Conservation (phyloP, 1,140 invertebrate species). For the Magallana gigas region DNA sequence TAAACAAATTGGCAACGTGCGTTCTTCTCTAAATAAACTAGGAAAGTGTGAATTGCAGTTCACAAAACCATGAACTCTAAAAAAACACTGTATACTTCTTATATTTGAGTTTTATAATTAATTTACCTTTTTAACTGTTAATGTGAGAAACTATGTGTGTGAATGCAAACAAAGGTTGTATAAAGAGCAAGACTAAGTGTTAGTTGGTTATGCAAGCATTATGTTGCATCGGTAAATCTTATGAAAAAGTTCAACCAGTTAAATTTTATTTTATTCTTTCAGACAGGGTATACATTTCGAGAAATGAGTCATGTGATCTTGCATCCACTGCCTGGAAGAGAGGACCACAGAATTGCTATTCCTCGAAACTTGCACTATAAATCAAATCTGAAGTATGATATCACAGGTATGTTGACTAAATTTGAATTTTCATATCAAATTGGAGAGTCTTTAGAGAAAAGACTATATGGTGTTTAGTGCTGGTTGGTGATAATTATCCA, state of each 20-base stretch:
- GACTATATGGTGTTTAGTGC: too few relatives aligned
- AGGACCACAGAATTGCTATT: neutral
- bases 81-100: neutral
- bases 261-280: neutral
- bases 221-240: too few relatives aligned
- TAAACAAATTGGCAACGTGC: too few relatives aligned
- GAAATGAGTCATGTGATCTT: neutral
- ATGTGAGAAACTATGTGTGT: neutral
- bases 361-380: neutral
- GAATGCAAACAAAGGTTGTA: too few relatives aligned
- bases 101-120: neutral
- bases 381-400: neutral
- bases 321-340: neutral
- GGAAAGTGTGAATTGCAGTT: too few relatives aligned
- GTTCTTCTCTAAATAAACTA: too few relatives aligned
- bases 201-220: too few relatives aligned
- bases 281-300: neutral
- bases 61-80: too few relatives aligned
- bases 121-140: neutral
- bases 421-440: too few relatives aligned
- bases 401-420: neutral
- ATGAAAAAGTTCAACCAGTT: neutral
- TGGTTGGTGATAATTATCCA: too few relatives aligned
- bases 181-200: too few relatives aligned
- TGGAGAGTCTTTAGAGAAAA: too few relatives aligned